Conservation (phyloP, 2,797 vertebrate genomes). For the Crenichthys baileyi region DNA sequence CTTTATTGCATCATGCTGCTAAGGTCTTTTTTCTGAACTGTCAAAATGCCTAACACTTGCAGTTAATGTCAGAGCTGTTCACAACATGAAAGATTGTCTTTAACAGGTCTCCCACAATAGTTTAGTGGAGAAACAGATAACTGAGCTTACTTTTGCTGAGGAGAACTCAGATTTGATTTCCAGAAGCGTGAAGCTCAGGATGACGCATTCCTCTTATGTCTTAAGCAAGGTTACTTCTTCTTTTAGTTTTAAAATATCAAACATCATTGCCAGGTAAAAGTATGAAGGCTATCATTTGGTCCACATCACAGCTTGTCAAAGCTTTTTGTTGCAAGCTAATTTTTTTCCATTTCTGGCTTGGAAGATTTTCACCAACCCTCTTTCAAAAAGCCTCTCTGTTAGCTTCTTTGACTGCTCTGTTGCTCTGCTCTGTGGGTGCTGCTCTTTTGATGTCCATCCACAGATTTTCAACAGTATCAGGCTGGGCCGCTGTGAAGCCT, state of each 20-base stretch:
- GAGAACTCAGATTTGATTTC: not conserved
- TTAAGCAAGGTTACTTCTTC: not conserved
- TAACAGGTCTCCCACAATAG: not conserved
- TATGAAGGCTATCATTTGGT: not conserved
- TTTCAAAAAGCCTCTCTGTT: conserved; percentile 8
- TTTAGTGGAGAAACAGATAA: not conserved
- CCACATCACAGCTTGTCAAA: not conserved
- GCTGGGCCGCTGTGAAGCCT: not conserved
- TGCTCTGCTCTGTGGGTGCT: not conserved
- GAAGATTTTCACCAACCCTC: conserved; percentile 9
- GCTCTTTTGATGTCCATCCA: conserved; percentile 5
- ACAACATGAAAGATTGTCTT: not conserved
- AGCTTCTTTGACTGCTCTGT: conserved; percentile 5
- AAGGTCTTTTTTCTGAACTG: not conserved
- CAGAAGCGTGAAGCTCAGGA: not conserved
- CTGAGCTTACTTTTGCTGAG: not conserved
- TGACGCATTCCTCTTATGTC: not conserved
- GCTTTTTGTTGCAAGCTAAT: conserved; percentile 1
- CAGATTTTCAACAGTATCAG: conserved; percentile 10
- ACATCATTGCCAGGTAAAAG: not conserved
- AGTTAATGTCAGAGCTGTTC: not conserved
- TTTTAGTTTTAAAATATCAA: not conserved
- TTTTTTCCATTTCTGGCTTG: conserved; percentile 9
- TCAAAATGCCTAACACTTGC: not conserved
- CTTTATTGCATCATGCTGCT: not conserved